Base-by-base conservation (phyloP, 2,888 invertebrate genomes). In the Papilio protenor region DNA sequence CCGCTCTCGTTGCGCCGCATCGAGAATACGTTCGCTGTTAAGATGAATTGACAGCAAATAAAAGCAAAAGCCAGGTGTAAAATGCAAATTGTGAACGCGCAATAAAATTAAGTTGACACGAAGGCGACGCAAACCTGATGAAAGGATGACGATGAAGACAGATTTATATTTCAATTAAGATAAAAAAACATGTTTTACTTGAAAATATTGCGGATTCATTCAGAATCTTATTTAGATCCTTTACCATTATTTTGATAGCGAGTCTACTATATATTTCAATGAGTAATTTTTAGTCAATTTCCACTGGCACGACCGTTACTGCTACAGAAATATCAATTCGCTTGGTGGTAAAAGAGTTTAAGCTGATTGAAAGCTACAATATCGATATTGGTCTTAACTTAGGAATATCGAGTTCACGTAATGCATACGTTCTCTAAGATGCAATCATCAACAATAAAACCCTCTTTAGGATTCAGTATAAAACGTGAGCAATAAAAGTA, bases 31-130 rank as follows among this genome's bases (percentile, higher is more conserved):
- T 52, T 71, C 21, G 16, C 27, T 27, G 45, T 59, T 40, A 52
- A 77, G 55, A 72, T 77, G 71, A 66, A 57, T 66, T 71, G 59
- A 76, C 64, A 59, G 59, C 12, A 75, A 79, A 77, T 75, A 70
- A 77, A 70, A 83, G 79, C 80, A 33, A 69, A 69, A 69, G 40
- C 66, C n/a, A 69, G 27, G 66, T 69, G 11, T 45, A 69, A 66
- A 45, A 45, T 69, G 40, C 21, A 69, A 69, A 69, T 69, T 69
- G 45, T 45, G 45, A 45, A 5, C 66, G 21, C 21, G 45, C 40
- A 66, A 66, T 66, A 66, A 69, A 69, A 69, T 69, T 69, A 69
- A 69, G 21, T 69, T 69, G 66, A 69, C 66, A 45, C 66, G 66
- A 66, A 45, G 4, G 66, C 12, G 45, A 45, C 66, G n/a, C 21